Percentiles rank a stretch among this genome's conserved stretches.
phyloP scores from a whole-genome alignment of 2,888 invertebrate genomes.

The Eustalomyia histrio region DNA sequence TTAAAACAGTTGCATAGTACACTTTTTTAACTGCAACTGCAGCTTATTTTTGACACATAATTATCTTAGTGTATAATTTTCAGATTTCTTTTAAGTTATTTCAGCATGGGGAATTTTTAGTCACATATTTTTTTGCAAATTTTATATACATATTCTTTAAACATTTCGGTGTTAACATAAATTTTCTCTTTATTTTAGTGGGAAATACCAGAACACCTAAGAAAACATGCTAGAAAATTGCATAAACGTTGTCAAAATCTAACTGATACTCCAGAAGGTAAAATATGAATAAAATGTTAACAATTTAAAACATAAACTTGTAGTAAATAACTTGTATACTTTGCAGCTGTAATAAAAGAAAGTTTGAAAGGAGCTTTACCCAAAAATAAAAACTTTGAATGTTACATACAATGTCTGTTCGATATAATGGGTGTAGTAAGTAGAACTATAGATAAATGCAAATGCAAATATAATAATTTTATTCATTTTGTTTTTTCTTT shows the following conservation, averaged over 20 bases:
- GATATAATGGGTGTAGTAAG: slow-evolving; percentile 76
- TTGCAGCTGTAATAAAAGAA: slow-evolving; percentile 39
- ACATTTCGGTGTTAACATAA: background rate
- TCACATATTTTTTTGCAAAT: too few species aligned
- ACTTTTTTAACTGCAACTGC: too few species aligned
- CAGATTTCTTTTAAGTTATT: too few species aligned
- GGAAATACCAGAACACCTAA: slow-evolving; percentile 72
- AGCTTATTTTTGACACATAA: too few species aligned
- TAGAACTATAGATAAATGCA: background rate
- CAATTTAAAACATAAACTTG: background rate
- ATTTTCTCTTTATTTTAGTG: slow-evolving; percentile 64
- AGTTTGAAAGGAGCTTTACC: slow-evolving; percentile 69
- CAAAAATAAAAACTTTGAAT: slow-evolving; percentile 71
- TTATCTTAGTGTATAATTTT: too few species aligned
- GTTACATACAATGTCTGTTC: slow-evolving; percentile 76
- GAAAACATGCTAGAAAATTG: slow-evolving; percentile 71
- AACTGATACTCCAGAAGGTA: slow-evolving; percentile 73
- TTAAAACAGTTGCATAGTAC: too few species aligned
- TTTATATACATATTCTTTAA: too few species aligned
- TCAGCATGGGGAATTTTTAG: too few species aligned
- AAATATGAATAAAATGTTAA: slow-evolving; percentile 1
- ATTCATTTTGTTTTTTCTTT: background rate
- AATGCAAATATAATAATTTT: slow-evolving; percentile 2
- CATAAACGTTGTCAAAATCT: slow-evolving; percentile 72
- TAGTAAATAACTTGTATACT: too few species aligned